Evolutionary conservation across 35 echinoderm and acorn worm genomes (phyloP).

Genomic region (Antedon bifida): DNA sequence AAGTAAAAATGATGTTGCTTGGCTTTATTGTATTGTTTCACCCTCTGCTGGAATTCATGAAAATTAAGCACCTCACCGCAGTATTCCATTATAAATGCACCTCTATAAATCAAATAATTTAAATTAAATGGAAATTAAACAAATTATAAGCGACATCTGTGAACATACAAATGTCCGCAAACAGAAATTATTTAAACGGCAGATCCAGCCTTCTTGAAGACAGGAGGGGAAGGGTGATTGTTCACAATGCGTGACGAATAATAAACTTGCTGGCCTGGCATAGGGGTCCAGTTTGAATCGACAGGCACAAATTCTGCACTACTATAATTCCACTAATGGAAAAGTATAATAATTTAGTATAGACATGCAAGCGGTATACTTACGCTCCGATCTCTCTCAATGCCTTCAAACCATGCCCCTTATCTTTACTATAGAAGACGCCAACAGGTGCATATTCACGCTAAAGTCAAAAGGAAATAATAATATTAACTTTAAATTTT

Average conservation of each 20-base stretch:
- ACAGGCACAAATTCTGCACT: too few species aligned
- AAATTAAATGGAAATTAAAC: not conserved
- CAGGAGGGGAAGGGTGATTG: too few species aligned
- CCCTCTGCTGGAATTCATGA: constrained; percentile 58
- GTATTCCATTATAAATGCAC: constrained; percentile 87
- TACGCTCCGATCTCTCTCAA: constrained; percentile 55
- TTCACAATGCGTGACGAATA: too few species aligned
- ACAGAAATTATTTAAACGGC: not conserved
- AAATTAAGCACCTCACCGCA: constrained; percentile 78
- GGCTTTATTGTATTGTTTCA: constrained; percentile 83
- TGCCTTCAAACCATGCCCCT: constrained; percentile 85
- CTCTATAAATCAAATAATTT: constrained; percentile 24
- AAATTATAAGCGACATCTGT: not conserved
- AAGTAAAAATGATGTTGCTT: constrained; percentile 80
- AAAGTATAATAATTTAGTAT: too few species aligned
- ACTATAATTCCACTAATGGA: too few species aligned
- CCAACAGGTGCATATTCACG: constrained; percentile 61
- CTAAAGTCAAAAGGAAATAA: constrained; percentile 31
- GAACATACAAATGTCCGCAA: not conserved
- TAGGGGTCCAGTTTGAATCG: too few species aligned
- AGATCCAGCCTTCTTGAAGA: too few species aligned
- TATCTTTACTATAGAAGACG: constrained; percentile 73
- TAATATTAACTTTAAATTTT: not conserved
- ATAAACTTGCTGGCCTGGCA: too few species aligned
- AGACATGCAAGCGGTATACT: constrained; percentile 26